Evolutionary conservation across 2,888 invertebrate species (phyloP).

Genomic region (Pachymerium ferrugineum): DNA sequence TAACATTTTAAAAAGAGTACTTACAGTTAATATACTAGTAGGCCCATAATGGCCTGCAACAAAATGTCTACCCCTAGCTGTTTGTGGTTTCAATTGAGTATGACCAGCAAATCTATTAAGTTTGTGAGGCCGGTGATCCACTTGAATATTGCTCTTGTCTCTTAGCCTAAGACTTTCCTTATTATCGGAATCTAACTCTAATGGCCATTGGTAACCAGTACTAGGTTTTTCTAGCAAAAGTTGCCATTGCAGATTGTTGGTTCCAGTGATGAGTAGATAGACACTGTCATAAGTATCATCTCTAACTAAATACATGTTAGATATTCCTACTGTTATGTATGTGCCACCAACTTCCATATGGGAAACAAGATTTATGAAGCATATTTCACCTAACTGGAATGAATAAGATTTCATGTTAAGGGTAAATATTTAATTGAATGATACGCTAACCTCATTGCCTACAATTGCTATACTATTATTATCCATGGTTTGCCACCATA

Average conservation of each 20-base stretch:
- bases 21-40: conserved; percentile 55
- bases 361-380: conserved; percentile 65
- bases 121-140: conserved; percentile 40
- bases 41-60: conserved; percentile 58
- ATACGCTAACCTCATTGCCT: conserved; percentile 43
- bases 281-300: conserved; percentile 56
- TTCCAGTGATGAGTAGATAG: conserved; percentile 60
- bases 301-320: conserved; percentile 62
- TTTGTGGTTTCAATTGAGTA: conserved; percentile 56
- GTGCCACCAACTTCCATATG: conserved; percentile 63
- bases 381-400: conserved; percentile 54
- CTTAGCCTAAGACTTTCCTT: background rate
- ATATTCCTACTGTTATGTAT: conserved; percentile 59
- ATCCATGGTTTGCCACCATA: conserved; percentile 73
- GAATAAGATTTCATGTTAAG: background rate
- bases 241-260: conserved; percentile 72
- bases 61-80: conserved; percentile 55
- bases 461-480: conserved; percentile 52
- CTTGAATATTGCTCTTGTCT: background rate
- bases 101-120: conserved; percentile 49
- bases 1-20: conserved; percentile 36
- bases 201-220: conserved; percentile 65
- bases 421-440: background rate
- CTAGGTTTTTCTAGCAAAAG: conserved; percentile 71
- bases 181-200: conserved; percentile 39